Conservation (phyloP, 2,888 invertebrate species). For the Parnassius glacialis region DNA sequence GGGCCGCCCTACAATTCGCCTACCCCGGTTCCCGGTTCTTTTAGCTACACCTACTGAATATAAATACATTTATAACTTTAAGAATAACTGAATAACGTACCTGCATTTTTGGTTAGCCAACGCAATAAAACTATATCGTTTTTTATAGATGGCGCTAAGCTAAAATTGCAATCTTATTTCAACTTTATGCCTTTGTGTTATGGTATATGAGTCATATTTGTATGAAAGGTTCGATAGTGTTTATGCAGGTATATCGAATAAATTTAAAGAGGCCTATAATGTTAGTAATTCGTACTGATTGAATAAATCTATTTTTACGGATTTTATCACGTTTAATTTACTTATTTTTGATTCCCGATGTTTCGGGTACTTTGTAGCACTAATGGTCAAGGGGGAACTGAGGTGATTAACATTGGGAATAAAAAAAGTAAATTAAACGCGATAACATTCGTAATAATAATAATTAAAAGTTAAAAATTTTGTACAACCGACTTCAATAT, state of each 20-base stretch:
- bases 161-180: not conserved
- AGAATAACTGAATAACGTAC: slow-evolving; percentile 24
- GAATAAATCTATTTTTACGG: no score
- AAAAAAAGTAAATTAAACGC: no score
- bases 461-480: no score
- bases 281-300: slow-evolving; percentile 29
- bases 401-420: no score
- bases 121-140: slow-evolving; percentile 3
- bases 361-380: no score
- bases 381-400: no score
- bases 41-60: slow-evolving; percentile 12
- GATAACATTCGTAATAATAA: no score
- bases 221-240: not conserved
- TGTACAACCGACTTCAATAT: no score
- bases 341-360: no score
- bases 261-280: slow-evolving; percentile 25
- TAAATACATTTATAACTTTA: slow-evolving; percentile 6
- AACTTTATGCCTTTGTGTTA: slow-evolving; percentile 1
- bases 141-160: slow-evolving; percentile 23
- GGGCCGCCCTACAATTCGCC: no score
- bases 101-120: slow-evolving; percentile 13
- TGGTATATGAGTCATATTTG: not conserved
- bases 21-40: no score
- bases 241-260: slow-evolving; percentile 19
- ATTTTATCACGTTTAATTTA: no score